Evolutionary conservation across 2,888 invertebrate genomes (phyloP), one percentile per base, ranked within the genome.

Genomic region (Busseola fusca): DNA sequence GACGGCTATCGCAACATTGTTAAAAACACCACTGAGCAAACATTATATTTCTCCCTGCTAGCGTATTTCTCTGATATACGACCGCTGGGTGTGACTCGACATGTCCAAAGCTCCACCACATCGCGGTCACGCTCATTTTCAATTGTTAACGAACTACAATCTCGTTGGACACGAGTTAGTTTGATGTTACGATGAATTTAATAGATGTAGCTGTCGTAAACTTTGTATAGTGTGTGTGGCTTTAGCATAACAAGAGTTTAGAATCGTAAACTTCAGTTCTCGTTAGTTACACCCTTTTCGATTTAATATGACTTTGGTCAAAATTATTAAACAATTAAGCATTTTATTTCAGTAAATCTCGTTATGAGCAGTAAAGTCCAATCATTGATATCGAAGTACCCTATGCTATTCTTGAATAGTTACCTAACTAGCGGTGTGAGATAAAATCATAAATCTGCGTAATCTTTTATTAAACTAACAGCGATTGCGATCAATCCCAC

Each of bases 41-140:
- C 68, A 79, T 30, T 57, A 27, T 68, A 60, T 74, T 64, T 77
- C 77, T 74, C 73, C 74, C 73, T 74, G 72, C 40, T 59, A 83
- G 74, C 75, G 65, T 76, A 75, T 81, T 80, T 83, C 76, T 70
- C 76, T 70, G 62, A 64, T 73, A 76, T 75, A 76, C 69, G 81
- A 78, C 60, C 74, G 76, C 81, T 82, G 81, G 84, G 86, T 85
- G 86, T 86, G 87, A 88, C 88, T 84, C 82, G 82, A 82, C 82
- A 80, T 83, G 81, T 87, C 84, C 66, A 37, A 69, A 74, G 62
- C 82, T 81, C 83, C 85, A 84, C 85, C 86, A 83, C 86, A 87
- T 60, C 56, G 70, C 64, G 27, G 92, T 91, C 91, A 93, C 91
- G 92, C 91, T 91, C 87, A 92, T 93, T 91, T 92, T 92, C 91